Percentiles rank a stretch among this genome's conserved stretches.
Conservation (phyloP, 2,797 vertebrate genomes). For the Rhyacichthys aspro region DNA sequence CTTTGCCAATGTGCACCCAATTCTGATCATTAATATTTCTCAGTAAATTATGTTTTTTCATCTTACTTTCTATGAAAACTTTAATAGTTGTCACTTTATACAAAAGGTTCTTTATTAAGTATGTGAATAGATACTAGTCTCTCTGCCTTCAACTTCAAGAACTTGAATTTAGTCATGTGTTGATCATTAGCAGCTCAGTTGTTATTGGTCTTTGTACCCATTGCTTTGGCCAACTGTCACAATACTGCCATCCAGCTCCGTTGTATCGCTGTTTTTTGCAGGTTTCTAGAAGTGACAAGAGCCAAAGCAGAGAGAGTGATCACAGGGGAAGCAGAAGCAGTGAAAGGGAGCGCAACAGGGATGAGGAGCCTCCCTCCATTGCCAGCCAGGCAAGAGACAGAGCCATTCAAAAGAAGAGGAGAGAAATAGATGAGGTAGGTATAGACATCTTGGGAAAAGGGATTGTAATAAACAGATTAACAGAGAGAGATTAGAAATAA, state of each 20-base stretch:
- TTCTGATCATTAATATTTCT: too few species aligned
- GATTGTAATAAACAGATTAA: conserved; percentile 30
- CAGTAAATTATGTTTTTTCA: too few species aligned
- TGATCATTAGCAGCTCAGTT: conserved; percentile 49
- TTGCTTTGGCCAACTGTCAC: conserved; percentile 38
- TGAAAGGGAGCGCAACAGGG: conserved; percentile 46
- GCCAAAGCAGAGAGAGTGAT: conserved; percentile 59
- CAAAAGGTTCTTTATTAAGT: too few species aligned
- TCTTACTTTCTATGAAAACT: too few species aligned
- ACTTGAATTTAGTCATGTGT: conserved; percentile 35
- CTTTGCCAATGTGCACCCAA: too few species aligned
- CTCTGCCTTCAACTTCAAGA: conserved; percentile 6
- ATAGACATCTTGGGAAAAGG: conserved; percentile 27
- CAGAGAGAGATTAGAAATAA: conserved; percentile 43
- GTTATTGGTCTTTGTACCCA: conserved; percentile 26
- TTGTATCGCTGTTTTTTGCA: conserved; percentile 24
- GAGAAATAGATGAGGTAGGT: conserved; percentile 78
- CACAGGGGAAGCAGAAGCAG: conserved; percentile 49
- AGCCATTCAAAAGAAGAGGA: conserved; percentile 79
- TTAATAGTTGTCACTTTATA: too few species aligned
- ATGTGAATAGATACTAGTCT: too few species aligned
- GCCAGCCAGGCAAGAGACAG: conserved; percentile 66
- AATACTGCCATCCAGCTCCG: conserved; percentile 24
- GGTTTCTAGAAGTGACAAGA: conserved; percentile 51
- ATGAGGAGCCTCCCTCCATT: conserved; percentile 52